Conservation (phyloP, 2,113 vertebrate genomes). For the Bombycilla garrulus region DNA sequence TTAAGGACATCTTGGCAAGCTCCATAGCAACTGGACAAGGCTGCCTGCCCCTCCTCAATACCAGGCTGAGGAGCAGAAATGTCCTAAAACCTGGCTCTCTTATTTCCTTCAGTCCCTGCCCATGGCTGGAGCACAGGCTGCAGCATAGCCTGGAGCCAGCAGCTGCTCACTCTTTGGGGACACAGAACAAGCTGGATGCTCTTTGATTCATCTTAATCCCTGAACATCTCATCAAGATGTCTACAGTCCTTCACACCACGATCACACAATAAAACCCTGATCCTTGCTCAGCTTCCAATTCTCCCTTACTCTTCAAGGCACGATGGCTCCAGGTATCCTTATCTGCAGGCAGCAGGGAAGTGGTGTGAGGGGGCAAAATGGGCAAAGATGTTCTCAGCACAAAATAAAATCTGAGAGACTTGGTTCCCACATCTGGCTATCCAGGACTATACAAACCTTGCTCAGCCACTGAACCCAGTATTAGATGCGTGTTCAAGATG, state of each 20-base stretch:
- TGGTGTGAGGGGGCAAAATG: not conserved
- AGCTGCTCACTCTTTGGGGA: not conserved
- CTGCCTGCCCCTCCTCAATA: not conserved
- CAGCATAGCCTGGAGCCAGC: not conserved
- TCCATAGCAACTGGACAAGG: not conserved
- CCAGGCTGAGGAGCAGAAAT: not conserved
- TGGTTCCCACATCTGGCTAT: not conserved
- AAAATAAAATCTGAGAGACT: not conserved
- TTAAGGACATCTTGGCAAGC: not conserved
- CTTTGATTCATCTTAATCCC: not conserved
- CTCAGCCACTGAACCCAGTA: not conserved
- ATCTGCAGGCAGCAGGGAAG: not conserved
- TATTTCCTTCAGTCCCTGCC: not conserved
- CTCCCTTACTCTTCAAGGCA: not conserved
- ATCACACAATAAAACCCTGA: not conserved
- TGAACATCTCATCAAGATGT: not conserved
- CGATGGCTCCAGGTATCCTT: not conserved
- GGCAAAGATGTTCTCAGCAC: not conserved
- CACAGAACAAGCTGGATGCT: not conserved
- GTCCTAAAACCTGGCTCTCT: not conserved
- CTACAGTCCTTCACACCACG: not conserved
- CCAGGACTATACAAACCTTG: not conserved
- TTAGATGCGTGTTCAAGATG: not conserved
- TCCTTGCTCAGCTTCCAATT: not conserved
- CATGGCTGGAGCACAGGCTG: not conserved